Base-by-base conservation (phyloP, 2,113 vertebrate genomes). In the Argyrosomus japonicus region DNA sequence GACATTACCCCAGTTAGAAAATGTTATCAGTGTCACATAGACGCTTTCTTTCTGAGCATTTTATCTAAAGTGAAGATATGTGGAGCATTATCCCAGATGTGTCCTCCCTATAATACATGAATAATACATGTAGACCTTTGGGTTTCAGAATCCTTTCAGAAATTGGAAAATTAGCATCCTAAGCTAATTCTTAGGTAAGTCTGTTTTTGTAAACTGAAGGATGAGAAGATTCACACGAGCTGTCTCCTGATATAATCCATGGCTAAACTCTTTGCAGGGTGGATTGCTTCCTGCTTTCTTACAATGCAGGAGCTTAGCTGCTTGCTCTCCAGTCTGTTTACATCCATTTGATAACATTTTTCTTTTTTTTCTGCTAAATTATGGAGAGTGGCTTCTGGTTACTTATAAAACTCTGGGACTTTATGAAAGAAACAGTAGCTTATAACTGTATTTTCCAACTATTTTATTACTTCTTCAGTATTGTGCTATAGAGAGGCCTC, bases 161-260 rank as follows among this genome's bases (percentile, higher is more conserved):
- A 5, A 77, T 13, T 23, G 5, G 13, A 70, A 45, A 72, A 23
- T n/a, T 5, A 7, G 9, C 1, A 12, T 47, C 45, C 14, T 32
- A 45, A 21, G 1, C 32, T 45, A 54, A 53, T 43, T 2, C 9
- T 2, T 32, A 23, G 6, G n/a, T 43, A 25, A 21, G 7, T 18
- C 27, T 74, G 23, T 53, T 21, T 19, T 17, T 62, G 63, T 64
- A 56, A 18, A 21, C n/a, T 57, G 23, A 25, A 23, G 23, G n/a
- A 56, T n/a, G 23, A 23, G 53, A 56, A 12, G 21, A 56, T 56
- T 5, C 5, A 57, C 54, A 25, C 5, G 21, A 21, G 27, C 11
- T 32, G 32, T 47, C 3, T 47, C n/a, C 25, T 60, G 32, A 75
- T 47, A 47, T 54, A 62, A 68, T 69, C 72, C 19, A 57, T 12